These are phyloP conservation scores for Eristalis arbustorum DNA, from an alignment of 2,888 invertebrate genomes.

Conservation along the genomic window DNA sequence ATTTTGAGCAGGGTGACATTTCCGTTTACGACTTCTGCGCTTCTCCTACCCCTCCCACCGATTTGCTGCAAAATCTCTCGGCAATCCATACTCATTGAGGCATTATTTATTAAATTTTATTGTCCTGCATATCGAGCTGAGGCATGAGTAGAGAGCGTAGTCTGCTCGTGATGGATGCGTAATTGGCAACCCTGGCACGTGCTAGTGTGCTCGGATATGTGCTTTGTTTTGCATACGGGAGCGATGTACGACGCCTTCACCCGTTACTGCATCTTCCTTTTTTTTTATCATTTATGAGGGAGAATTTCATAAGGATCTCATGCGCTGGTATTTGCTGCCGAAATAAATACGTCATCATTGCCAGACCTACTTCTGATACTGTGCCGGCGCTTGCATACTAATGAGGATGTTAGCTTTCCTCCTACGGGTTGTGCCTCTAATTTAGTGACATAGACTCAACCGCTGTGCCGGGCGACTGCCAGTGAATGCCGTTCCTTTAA, in stretches of 20 bases:
- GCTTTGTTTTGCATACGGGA: slow-evolving; percentile 43
- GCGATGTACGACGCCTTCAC: slow-evolving; percentile 25
- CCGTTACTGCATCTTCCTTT: slow-evolving; percentile 20
- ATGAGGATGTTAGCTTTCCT: slow-evolving; percentile 11
- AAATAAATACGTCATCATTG: slow-evolving; percentile 41
- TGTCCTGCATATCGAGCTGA: slow-evolving; percentile 21
- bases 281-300: slow-evolving; percentile 1
- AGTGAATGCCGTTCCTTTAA: too few species aligned
- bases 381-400: slow-evolving; percentile 36
- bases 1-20: not conserved
- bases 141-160: slow-evolving; percentile 11
- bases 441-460: not conserved
- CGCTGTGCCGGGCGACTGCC: too few species aligned
- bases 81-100: not conserved
- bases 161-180: slow-evolving; percentile 38
- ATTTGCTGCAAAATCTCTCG: not conserved
- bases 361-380: slow-evolving; percentile 11
- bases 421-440: not conserved
- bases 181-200: slow-evolving; percentile 54
- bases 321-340: slow-evolving; percentile 30
- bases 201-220: slow-evolving; percentile 43
- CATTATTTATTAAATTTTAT: slow-evolving; percentile 25
- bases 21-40: not conserved
- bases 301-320: slow-evolving; percentile 23
- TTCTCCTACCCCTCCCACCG: too few species aligned